phyloP scores from a whole-genome alignment of 2,888 invertebrate species.

The Aleiodes leptofemur region DNA sequence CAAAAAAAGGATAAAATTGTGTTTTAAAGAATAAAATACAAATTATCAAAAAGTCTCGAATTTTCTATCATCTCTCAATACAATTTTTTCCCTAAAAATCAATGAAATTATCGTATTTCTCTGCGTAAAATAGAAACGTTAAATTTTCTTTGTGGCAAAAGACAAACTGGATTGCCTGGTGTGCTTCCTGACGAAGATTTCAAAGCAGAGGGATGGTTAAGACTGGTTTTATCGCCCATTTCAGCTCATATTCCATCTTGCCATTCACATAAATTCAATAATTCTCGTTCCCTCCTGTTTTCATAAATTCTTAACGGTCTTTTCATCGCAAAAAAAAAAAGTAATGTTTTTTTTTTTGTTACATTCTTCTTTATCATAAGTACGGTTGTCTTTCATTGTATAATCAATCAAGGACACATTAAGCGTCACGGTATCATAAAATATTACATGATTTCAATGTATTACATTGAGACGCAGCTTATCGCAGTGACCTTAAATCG shows the following conservation, averaged over 20 bases:
- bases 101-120: no score
- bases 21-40: no score
- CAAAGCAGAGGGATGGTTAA: conserved; percentile 45
- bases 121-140: background rate
- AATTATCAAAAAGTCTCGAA: no score
- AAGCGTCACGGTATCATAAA: background rate
- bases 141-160: conserved; percentile 60
- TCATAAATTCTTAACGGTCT: conserved; percentile 10
- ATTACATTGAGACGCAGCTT: conserved; percentile 22
- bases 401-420: background rate
- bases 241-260: conserved; percentile 19
- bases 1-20: no score
- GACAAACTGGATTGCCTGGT: conserved; percentile 65
- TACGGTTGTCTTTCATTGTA: conserved; percentile 3
- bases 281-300: conserved; percentile 3
- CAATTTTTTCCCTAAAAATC: no score
- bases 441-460: conserved; percentile 6
- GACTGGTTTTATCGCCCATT: conserved; percentile 48
- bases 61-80: no score
- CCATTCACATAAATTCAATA: conserved; percentile 1
- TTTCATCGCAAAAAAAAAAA: background rate
- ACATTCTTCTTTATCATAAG: background rate
- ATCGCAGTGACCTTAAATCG: conserved; percentile 39
- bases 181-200: conserved; percentile 57
- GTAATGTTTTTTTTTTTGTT: background rate